Base-by-base conservation (phyloP, 2,797 vertebrate species). In the Melanotaenia nigrans region DNA sequence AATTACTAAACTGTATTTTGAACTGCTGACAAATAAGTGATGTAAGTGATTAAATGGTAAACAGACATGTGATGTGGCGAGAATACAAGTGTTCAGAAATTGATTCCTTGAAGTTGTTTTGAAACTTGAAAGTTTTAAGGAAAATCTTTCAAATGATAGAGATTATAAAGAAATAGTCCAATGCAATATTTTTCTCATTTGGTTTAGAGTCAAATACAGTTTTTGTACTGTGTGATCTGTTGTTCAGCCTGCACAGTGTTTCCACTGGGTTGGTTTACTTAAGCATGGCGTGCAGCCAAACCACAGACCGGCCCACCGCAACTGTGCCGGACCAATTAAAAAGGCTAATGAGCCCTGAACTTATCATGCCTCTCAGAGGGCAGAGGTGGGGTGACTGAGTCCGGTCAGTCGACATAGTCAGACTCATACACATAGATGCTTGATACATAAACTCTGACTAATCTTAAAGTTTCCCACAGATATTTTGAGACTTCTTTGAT, bases 321-420 rank as follows among this genome's bases (percentile, higher is more conserved):
- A 83, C 81, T 64, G 79, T 72, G 83, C 64, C 77, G 81, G 76
- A 83, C 92, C 89, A 94, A 94, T 94, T 94, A 94, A 89, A 92
- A 92, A 88, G 89, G 91, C 87, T 92, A 91, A 94, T 94, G 91
- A 93, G 90, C 67, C 69, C 59, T 2, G 22, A 0, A 64, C 77
- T 92, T 88, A 90, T 92, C 92, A 60, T 84, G 81, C 83, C 87
- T 76, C 67, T 70, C 74, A 65, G 66, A 75, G 87, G 83, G 76
- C 73, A 82, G 58, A 68, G 74, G 65, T 58, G 75, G 74, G 61
- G 71, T 61, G 68, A 78, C 40, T n/a, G 36, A 76, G 77, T 58
- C 53, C 65, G 74, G 77, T 58, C 53, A 67, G 74, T 40, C 78
- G 56, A 56, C 54, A 0, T 51, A 14, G 51, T 14, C n/a, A 38